phyloP scores from a whole-genome alignment of 1,140 invertebrate species.

The Zaprionus davidi region DNA sequence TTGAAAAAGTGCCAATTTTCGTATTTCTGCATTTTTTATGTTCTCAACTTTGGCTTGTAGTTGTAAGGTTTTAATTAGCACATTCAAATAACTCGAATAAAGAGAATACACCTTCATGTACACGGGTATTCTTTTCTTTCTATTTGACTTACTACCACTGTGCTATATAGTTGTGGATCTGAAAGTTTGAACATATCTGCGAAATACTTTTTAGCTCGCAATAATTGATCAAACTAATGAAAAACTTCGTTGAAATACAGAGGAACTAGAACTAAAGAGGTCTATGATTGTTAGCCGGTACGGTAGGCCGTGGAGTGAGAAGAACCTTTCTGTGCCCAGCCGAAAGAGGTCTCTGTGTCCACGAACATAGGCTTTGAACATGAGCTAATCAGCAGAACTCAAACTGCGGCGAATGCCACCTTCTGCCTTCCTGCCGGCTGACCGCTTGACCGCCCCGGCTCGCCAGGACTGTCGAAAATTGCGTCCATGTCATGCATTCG shows the following conservation, averaged over 20 bases:
- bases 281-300: background rate
- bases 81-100: conserved; percentile 41
- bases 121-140: background rate
- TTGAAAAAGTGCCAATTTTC: conserved; percentile 46
- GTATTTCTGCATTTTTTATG: conserved; percentile 57
- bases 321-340: background rate
- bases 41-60: conserved; percentile 60
- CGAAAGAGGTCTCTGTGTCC: background rate
- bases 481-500: conserved; percentile 80
- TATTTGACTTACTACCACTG: background rate
- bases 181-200: conserved; percentile 28
- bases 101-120: conserved; percentile 18
- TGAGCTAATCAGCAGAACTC: conserved; percentile 71
- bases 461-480: conserved; percentile 66
- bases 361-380: conserved; percentile 57
- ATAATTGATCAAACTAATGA: conserved; percentile 8
- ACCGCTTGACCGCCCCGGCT: background rate
- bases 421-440: background rate
- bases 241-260: background rate
- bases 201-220: background rate
- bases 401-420: conserved; percentile 42
- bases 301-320: background rate
- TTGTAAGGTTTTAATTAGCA: conserved; percentile 71
- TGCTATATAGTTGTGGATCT: conserved; percentile 12
- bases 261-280: background rate